phyloP scores from a whole-genome alignment of 1,140 invertebrate genomes.

The Chymomyza costata region DNA sequence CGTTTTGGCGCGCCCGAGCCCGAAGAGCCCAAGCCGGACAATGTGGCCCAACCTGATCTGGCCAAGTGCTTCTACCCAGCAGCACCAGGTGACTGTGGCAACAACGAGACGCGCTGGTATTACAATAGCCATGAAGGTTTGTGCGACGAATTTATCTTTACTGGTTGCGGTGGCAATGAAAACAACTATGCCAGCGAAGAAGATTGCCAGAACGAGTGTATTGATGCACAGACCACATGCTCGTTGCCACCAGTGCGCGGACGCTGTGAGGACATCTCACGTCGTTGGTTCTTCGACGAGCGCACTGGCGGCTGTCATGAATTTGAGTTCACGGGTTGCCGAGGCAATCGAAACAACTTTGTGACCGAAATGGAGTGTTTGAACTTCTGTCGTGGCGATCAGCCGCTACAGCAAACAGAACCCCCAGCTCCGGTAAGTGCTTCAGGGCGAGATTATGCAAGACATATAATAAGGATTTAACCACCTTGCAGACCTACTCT shows the following conservation, averaged over 20 bases:
- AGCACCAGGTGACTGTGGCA: conserved; percentile 83
- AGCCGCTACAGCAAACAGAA: conserved; percentile 25
- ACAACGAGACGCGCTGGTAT: conserved; percentile 81
- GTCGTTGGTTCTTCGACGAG: conserved; percentile 85
- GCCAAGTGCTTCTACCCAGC: conserved; percentile 80
- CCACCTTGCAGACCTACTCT: conserved; percentile 49
- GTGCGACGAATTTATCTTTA: conserved; percentile 89
- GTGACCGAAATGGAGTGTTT: conserved; percentile 89
- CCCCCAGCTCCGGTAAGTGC: conserved; percentile 43
- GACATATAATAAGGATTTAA: too few species aligned
- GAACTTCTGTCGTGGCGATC: conserved; percentile 80
- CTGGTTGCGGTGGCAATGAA: conserved; percentile 89
- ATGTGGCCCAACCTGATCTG: conserved; percentile 26
- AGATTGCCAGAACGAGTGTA: conserved; percentile 87
- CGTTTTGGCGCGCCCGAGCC: conserved; percentile 22
- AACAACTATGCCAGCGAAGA: conserved; percentile 88
- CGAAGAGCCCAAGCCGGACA: conserved; percentile 18
- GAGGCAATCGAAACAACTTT: conserved; percentile 90
- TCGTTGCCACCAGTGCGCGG: conserved; percentile 81
- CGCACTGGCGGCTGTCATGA: conserved; percentile 80
- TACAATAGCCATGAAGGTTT: conserved; percentile 86
- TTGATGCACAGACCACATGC: conserved; percentile 83
- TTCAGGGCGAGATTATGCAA: too few species aligned
- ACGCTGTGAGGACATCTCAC: conserved; percentile 77
- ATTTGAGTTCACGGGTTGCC: conserved; percentile 83